Evolutionary conservation across 2,113 vertebrate species (phyloP).

Genomic region (Xiphophorus hellerii): DNA sequence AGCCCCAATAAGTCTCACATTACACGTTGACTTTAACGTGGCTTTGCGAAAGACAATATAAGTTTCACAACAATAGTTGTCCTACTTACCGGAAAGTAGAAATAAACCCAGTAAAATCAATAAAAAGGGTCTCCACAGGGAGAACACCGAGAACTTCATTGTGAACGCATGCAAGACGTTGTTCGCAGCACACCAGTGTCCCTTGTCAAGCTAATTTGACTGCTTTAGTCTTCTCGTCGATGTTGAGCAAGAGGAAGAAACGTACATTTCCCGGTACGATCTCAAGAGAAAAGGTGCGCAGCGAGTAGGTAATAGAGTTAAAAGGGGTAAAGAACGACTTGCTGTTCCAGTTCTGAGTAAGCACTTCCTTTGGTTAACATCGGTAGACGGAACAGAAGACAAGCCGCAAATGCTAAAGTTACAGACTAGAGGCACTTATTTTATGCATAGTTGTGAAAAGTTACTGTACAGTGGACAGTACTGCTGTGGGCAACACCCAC

Average conservation of each 20-base stretch:
- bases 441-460: no score
- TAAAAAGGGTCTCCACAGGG: not conserved
- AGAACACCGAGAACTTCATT: constrained; percentile 36
- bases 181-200: not conserved
- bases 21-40: not conserved
- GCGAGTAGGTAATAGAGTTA: not conserved
- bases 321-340: not conserved
- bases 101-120: constrained; percentile 42
- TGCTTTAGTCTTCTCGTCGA: constrained; percentile 18
- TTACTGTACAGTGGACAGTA: no score
- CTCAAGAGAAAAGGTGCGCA: not conserved
- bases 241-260: constrained; percentile 52
- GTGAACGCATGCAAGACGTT: constrained; percentile 10
- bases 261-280: constrained; percentile 11
- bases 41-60: not conserved
- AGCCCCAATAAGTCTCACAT: not conserved
- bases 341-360: no score
- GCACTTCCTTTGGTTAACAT: not conserved
- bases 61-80: not conserved
- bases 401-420: not conserved
- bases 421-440: not conserved
- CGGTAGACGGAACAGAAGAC: not conserved
- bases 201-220: not conserved
- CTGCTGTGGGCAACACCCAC: no score
- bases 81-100: constrained; percentile 56